These are phyloP conservation scores for Hipparchia semele DNA, from an alignment of 2,888 invertebrate species.

Conservation along the genomic window DNA sequence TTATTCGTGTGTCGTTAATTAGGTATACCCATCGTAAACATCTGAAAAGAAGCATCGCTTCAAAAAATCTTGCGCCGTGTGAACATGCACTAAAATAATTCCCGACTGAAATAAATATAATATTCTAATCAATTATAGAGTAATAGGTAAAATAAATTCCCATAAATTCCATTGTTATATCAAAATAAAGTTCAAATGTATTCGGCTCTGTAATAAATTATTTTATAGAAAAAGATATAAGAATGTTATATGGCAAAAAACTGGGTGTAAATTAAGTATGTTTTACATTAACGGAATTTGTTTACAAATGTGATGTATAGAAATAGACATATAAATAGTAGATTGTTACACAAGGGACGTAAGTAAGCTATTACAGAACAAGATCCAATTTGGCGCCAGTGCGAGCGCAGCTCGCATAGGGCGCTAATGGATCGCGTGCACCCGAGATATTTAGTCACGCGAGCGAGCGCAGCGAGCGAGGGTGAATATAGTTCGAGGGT, in stretches of 20 bases:
- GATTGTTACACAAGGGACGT: too few relatives aligned
- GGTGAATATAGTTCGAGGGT: too few relatives aligned
- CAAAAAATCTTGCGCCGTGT: too few relatives aligned
- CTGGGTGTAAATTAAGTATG: not conserved
- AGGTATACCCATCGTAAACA: too few relatives aligned
- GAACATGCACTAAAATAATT: not conserved
- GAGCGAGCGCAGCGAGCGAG: too few relatives aligned
- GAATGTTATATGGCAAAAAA: not conserved
- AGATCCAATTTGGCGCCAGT: too few relatives aligned
- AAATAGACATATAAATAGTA: not conserved
- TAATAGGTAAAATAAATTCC: conserved; percentile 10
- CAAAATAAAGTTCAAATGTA: not conserved
- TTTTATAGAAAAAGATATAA: not conserved
- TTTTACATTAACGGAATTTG: not conserved
- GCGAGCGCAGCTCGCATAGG: too few relatives aligned
- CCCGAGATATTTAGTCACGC: too few relatives aligned
- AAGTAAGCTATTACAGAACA: too few relatives aligned
- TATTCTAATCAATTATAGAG: not conserved
- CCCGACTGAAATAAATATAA: conserved; percentile 2
- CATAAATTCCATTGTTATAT: not conserved
- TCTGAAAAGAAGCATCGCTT: too few relatives aligned
- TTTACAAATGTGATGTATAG: not conserved
- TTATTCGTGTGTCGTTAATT: too few relatives aligned
- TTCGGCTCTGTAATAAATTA: not conserved
- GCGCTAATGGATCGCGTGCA: too few relatives aligned